These are phyloP conservation scores for Ailuropoda melanoleuca DNA, from an alignment of 2,113 vertebrate species.

Conservation along the genomic window DNA sequence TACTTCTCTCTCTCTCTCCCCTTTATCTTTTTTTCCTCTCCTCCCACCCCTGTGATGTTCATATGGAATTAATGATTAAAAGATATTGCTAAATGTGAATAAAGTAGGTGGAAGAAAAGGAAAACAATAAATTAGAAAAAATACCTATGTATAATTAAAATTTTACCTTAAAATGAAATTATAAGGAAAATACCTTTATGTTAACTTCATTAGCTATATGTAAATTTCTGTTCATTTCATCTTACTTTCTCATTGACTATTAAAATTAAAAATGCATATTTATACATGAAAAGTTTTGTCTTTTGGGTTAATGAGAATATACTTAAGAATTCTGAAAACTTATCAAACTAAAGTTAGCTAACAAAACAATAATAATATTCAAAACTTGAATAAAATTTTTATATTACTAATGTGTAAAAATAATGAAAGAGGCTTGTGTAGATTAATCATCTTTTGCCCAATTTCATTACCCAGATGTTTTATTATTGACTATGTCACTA, in stretches of 20 bases:
- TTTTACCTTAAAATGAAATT: background rate
- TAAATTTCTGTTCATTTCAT: background rate
- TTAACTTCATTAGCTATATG: background rate
- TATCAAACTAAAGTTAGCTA: background rate
- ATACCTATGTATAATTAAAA: background rate
- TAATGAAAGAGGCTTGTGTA: background rate
- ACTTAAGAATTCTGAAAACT: background rate
- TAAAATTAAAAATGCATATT: conserved; percentile 44
- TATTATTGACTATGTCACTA: background rate
- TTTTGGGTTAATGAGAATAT: background rate
- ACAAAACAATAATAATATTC: background rate
- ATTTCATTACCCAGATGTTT: background rate
- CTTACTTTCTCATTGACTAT: background rate
- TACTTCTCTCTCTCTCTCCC: background rate
- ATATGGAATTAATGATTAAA: background rate
- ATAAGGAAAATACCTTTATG: background rate
- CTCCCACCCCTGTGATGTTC: background rate
- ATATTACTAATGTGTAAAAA: background rate
- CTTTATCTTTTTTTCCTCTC: background rate
- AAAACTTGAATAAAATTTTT: background rate
- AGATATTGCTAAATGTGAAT: background rate
- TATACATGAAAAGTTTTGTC: background rate
- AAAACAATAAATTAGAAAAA: background rate
- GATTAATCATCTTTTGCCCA: background rate
- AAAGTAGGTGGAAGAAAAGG: background rate